A percentile compares a stretch with the other conserved stretches of the same genome.
Conservation (phyloP, 2,797 vertebrate genomes). For the Leucoraja ocellata region DNA sequence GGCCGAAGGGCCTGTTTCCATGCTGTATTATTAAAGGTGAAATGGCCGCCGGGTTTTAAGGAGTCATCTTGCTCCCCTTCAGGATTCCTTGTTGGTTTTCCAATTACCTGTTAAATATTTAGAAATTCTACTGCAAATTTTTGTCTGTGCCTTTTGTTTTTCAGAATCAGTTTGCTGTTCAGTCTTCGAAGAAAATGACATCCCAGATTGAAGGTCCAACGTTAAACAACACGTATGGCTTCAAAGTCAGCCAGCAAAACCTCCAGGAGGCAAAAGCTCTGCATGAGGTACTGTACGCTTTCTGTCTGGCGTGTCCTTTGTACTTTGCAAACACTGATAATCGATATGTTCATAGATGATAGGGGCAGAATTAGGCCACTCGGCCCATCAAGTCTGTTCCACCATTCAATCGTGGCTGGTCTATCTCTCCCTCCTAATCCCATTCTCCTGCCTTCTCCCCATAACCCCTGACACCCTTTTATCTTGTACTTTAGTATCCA, state of each 20-base stretch:
- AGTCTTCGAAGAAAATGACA: slow-evolving; percentile 73
- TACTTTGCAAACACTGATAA: too few relatives aligned
- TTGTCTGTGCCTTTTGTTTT: slow-evolving; percentile 42
- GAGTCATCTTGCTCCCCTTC: neutral
- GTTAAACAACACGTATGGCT: slow-evolving; percentile 89
- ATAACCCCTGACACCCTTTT: too few relatives aligned
- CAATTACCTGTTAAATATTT: neutral
- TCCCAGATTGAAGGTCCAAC: slow-evolving; percentile 93
- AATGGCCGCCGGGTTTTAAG: too few relatives aligned
- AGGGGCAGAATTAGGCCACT: too few relatives aligned
- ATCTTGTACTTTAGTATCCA: neutral
- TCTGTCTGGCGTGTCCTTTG: too few relatives aligned
- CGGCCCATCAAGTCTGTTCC: too few relatives aligned
- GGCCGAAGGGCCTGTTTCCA: too few relatives aligned
- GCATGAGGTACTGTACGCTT: slow-evolving; percentile 75
- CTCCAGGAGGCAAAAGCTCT: slow-evolving; percentile 92
- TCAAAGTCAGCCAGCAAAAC: slow-evolving; percentile 94
- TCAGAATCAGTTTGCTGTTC: slow-evolving; percentile 85
- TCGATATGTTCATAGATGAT: too few relatives aligned
- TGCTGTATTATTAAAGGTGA: too few relatives aligned
- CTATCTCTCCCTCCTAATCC: too few relatives aligned
- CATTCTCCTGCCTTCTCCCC: too few relatives aligned
- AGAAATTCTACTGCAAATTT: neutral
- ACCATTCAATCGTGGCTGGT: too few relatives aligned
- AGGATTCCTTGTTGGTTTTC: neutral